Evolutionary conservation across 2,113 vertebrate genomes (phyloP).

Genomic region (Rhea pennata): DNA sequence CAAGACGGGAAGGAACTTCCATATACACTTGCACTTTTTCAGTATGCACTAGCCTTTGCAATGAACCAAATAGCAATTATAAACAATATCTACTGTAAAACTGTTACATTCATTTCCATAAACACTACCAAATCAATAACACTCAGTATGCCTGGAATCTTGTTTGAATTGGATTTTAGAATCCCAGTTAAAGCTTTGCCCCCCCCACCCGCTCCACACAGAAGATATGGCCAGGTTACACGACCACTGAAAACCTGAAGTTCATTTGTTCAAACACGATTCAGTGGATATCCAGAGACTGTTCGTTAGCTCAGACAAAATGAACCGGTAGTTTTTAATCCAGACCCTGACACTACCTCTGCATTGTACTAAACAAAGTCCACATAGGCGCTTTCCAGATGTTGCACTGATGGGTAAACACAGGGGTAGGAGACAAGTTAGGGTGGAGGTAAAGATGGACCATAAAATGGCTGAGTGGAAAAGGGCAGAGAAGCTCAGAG

Average conservation of each 20-base stretch:
- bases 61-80: background rate
- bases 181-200: background rate
- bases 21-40: background rate
- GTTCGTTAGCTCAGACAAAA: background rate
- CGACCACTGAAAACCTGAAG: accelerated
- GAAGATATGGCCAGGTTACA: background rate
- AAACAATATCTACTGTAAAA: background rate
- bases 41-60: background rate
- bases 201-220: background rate
- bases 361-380: background rate
- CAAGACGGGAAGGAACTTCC: background rate
- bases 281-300: background rate
- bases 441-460: background rate
- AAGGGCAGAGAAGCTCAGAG: background rate
- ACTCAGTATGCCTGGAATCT: background rate
- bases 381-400: background rate
- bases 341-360: background rate
- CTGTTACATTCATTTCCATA: background rate
- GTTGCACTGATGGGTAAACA: background rate
- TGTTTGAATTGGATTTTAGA: background rate
- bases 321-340: background rate
- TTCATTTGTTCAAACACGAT: background rate
- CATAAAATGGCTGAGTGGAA: background rate
- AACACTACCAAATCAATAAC: background rate
- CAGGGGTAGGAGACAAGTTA: background rate